These are phyloP conservation scores for Pachypsylla venusta DNA, from an alignment of 1,140 invertebrate species.

Conservation along the genomic window DNA sequence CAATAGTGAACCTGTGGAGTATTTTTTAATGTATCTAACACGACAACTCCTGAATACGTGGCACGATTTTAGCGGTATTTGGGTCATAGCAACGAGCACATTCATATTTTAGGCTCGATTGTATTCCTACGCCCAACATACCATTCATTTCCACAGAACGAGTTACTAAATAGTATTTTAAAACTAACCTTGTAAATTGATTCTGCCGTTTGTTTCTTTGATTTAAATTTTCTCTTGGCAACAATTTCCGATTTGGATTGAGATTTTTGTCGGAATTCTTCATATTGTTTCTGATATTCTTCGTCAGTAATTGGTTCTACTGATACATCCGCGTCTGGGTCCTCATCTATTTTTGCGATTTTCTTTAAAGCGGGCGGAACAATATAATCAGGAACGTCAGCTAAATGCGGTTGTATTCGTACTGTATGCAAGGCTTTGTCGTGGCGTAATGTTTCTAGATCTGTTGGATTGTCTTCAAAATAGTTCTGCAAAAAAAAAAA, in stretches of 20 bases:
- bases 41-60: background rate
- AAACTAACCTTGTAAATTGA: constrained; percentile 1
- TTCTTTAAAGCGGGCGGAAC: constrained; percentile 50
- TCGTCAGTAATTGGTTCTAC: background rate
- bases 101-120: constrained; percentile 12
- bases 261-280: background rate
- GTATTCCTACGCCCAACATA: constrained; percentile 10
- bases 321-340: constrained; percentile 12
- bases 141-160: constrained; percentile 14
- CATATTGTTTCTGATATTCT: background rate
- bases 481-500: no score
- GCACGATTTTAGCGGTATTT: background rate
- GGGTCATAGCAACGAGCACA: background rate
- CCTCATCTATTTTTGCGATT: constrained; percentile 13
- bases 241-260: background rate
- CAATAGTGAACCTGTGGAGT: no score
- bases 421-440: constrained; percentile 85
- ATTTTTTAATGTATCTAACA: no score
- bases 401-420: constrained; percentile 65
- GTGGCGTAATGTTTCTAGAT: constrained; percentile 74
- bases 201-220: background rate
- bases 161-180: background rate
- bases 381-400: constrained; percentile 90
- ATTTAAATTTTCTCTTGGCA: constrained; percentile 13
- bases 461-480: constrained; percentile 88